Evolutionary conservation across 1,140 invertebrate species (phyloP).

Genomic region (Acromyrmex echinatior): DNA sequence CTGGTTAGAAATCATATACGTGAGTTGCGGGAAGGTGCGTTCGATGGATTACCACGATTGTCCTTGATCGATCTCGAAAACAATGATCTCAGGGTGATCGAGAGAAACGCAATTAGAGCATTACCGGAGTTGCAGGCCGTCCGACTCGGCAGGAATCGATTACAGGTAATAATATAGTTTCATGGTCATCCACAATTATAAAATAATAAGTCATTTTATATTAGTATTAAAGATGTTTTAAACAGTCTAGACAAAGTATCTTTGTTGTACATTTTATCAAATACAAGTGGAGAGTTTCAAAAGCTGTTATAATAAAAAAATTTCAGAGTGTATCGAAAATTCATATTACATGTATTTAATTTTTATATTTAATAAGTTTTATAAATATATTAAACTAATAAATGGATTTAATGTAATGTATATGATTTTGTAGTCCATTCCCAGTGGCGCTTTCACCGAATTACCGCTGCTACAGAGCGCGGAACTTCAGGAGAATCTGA

Average conservation of each 20-base stretch:
- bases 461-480: conserved; percentile 91
- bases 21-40: conserved; percentile 90
- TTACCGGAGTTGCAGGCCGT: conserved; percentile 92
- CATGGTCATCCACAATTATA: background rate
- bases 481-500: conserved; percentile 93
- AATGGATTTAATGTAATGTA: background rate
- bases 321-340: background rate
- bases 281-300: background rate
- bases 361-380: conserved; percentile 18
- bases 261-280: background rate
- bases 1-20: conserved; percentile 92
- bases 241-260: background rate
- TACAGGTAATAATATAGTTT: conserved; percentile 86
- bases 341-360: background rate
- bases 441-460: conserved; percentile 92
- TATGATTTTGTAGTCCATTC: conserved; percentile 85
- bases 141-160: conserved; percentile 92
- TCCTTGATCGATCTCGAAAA: conserved; percentile 92
- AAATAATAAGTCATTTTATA: background rate
- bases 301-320: background rate
- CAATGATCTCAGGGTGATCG: conserved; percentile 93
- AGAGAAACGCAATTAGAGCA: conserved; percentile 91
- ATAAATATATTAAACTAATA: background rate
- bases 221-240: background rate
- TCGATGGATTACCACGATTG: conserved; percentile 90